Conservation (phyloP, 2,888 invertebrate species). For the Ochlodes sylvanus region DNA sequence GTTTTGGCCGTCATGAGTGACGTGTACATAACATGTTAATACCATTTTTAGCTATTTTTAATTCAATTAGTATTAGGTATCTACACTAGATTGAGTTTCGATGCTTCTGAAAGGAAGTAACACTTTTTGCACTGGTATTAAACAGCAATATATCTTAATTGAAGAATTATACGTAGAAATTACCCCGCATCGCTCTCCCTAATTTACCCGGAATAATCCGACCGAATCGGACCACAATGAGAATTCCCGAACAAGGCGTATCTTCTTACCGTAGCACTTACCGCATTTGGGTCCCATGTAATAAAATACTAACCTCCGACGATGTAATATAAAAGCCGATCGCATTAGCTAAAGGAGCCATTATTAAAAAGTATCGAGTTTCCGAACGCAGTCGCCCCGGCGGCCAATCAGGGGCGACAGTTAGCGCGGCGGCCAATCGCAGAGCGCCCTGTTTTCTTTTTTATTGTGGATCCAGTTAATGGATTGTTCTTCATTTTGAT, state of each 20-base stretch:
- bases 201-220: conserved; percentile 47
- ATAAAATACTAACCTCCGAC: conserved; percentile 75
- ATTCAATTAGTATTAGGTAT: background rate
- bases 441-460: conserved; percentile 61
- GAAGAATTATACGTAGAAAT: conserved; percentile 12
- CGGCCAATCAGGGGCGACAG: conserved; percentile 71
- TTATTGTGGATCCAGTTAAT: conserved; percentile 78
- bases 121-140: background rate
- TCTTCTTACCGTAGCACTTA: conserved; percentile 72
- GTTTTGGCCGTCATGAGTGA: conserved; percentile 15
- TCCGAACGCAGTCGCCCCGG: conserved; percentile 69
- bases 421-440: conserved; percentile 70
- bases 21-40: conserved; percentile 9
- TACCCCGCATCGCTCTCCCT: conserved; percentile 14
- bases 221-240: conserved; percentile 62
- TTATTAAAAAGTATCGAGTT: conserved; percentile 85
- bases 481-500: conserved; percentile 83
- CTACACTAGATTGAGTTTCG: too few relatives aligned
- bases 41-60: background rate
- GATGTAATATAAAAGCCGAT: conserved; percentile 79
- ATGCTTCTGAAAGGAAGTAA: too few relatives aligned
- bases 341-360: conserved; percentile 84
- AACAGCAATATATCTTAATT: conserved; percentile 6
- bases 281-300: conserved; percentile 73
- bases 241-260: conserved; percentile 62